These are phyloP conservation scores for Limnodromus scolopaceus DNA, from an alignment of 2,797 vertebrate species.

Conservation along the genomic window DNA sequence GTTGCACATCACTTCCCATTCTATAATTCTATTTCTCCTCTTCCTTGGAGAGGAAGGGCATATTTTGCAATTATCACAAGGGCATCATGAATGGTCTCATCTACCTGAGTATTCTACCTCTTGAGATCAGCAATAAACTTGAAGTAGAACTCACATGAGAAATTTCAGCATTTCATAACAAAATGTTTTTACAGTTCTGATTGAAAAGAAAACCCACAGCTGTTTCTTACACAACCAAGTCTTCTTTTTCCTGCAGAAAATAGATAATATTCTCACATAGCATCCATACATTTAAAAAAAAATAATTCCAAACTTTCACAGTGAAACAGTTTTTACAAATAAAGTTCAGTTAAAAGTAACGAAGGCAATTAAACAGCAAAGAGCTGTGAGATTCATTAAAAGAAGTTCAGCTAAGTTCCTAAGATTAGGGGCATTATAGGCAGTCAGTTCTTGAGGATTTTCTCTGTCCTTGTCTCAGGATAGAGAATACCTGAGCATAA, in stretches of 20 bases:
- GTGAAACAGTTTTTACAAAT: background rate
- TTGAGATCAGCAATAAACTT: background rate
- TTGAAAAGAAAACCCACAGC: background rate
- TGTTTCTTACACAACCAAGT: background rate
- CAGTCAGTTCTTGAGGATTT: background rate
- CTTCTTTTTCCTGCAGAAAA: background rate
- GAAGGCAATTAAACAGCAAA: background rate
- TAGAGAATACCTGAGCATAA: background rate
- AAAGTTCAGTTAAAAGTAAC: background rate
- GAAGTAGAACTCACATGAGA: background rate
- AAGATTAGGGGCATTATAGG: background rate
- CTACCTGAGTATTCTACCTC: background rate
- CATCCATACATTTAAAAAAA: background rate
- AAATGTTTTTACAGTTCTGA: background rate
- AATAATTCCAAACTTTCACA: background rate
- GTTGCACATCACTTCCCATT: background rate
- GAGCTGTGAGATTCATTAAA: background rate
- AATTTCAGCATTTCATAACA: background rate
- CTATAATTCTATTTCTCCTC: background rate
- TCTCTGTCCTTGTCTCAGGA: background rate
- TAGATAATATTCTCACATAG: background rate
- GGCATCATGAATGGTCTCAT: background rate
- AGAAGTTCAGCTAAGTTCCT: background rate
- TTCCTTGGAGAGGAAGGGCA: background rate
- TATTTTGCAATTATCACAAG: background rate